Base-by-base conservation (phyloP, 2,888 invertebrate genomes). In the Morpho helenor region DNA sequence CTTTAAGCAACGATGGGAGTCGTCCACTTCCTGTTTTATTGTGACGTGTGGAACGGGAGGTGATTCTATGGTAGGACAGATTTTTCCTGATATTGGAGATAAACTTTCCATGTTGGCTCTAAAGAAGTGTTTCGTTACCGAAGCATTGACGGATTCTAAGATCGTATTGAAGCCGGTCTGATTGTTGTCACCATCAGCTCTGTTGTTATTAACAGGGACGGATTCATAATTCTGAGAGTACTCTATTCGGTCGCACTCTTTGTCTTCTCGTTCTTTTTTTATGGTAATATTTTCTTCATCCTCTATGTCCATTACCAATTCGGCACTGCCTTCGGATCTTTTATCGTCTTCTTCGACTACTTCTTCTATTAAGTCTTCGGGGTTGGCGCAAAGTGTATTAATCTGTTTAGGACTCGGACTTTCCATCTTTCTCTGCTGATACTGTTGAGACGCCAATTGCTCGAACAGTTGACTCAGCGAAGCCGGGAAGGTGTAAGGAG, bases 111-210 rank as follows among this genome's bases (percentile, higher is more conserved):
- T 92, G 68, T 93, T 94, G 0, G 93, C 93, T 76, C 94, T 93
- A 63, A 95, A 91, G 61, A 95, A 89, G 75, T 95, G 94, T 80
- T 95, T 94, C 8, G 94, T 95, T 10, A 95, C 95, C 0, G 94
- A 94, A 9, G 94, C 84, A 76, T 93, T 95, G 9, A 96, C 95
- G 8, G 94, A 94, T 76, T 95, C 94, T 68, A 95, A 82, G 68
- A 96, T 94, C 57, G 94, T 92, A 74, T 95, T 94, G 45, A 95
- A 94, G 45, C 92, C 93, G 65, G 93, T 92, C 58, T 94, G 87
- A 62, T 92, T 92, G 48, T 88, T 88, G 60, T 90, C 91, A 41
- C 74, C 68, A 57, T 76, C 79, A 55, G 77, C 68, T 46, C 69
- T 68, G 63, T 79, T 80, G 65, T 81, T 81, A 66, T 81, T 78